phyloP scores from a whole-genome alignment of 2,888 invertebrate genomes.

The Neoascia interrupta region DNA sequence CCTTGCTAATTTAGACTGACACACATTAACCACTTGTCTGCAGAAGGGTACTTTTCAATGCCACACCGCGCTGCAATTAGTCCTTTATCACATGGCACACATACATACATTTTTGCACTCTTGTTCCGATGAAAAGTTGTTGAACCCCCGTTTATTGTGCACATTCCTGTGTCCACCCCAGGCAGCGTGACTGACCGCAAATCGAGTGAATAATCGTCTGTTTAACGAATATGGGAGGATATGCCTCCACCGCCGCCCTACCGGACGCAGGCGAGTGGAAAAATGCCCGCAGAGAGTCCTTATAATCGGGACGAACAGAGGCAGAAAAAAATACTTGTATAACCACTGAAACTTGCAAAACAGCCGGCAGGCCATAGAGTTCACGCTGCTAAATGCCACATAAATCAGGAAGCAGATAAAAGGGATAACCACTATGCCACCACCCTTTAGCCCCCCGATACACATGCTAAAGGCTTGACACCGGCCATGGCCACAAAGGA shows the following conservation, averaged over 20 bases:
- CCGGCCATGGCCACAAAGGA: not conserved
- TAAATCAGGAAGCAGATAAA: slow-evolving; percentile 64
- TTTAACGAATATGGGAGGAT: slow-evolving; percentile 53
- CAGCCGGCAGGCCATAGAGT: slow-evolving; percentile 44
- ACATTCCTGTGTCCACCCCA: slow-evolving; percentile 10
- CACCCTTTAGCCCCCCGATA: slow-evolving; percentile 25
- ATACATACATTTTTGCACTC: slow-evolving; percentile 5
- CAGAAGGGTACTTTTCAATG: slow-evolving; percentile 26
- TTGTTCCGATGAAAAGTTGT: slow-evolving; percentile 47
- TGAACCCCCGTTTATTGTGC: slow-evolving; percentile 23
- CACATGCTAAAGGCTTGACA: slow-evolving; percentile 51
- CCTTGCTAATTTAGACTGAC: slow-evolving; percentile 34
- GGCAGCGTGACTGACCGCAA: slow-evolving; percentile 45
- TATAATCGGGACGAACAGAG: slow-evolving; percentile 37
- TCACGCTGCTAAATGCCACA: slow-evolving; percentile 50
- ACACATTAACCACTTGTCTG: slow-evolving; percentile 53
- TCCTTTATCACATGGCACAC: slow-evolving; percentile 19
- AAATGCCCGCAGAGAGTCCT: slow-evolving; percentile 10
- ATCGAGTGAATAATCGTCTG: slow-evolving; percentile 60
- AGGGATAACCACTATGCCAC: slow-evolving; percentile 37
- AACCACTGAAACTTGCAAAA: slow-evolving; percentile 58
- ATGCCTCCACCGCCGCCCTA: too few relatives aligned
- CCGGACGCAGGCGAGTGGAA: not conserved
- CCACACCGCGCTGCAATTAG: slow-evolving; percentile 19
- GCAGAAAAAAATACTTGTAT: too few relatives aligned